A percentile compares a stretch with the other conserved stretches of the same genome.
phyloP scores from a whole-genome alignment of 2,113 vertebrate species.

The Otolemur garnettii region DNA sequence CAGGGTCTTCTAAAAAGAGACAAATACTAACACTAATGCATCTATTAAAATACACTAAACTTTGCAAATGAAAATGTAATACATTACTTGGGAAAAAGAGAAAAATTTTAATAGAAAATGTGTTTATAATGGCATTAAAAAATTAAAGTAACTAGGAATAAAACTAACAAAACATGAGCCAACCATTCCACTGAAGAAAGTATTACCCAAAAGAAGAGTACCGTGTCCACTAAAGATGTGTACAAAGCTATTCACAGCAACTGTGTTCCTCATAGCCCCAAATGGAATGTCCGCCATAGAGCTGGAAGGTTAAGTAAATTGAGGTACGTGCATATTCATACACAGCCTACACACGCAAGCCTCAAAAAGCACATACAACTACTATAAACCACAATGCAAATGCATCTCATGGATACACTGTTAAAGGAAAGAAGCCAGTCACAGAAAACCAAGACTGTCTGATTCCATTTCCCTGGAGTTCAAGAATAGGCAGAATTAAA shows the following conservation, averaged over 20 bases:
- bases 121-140: not conserved
- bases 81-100: not conserved
- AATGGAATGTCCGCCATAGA: not conserved
- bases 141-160: not conserved
- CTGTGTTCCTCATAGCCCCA: not conserved
- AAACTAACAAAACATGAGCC: not conserved
- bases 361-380: not conserved
- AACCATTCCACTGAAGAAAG: not conserved
- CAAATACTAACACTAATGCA: not conserved
- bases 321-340: not conserved
- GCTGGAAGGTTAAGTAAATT: not conserved
- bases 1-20: constrained; percentile 4
- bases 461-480: not conserved
- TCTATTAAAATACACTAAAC: not conserved
- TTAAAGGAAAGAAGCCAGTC: not conserved
- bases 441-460: not conserved
- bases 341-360: not conserved
- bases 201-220: not conserved
- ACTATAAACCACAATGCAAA: not conserved
- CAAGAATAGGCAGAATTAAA: not conserved
- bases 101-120: not conserved
- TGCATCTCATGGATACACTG: not conserved
- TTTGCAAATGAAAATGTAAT: not conserved
- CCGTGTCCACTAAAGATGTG: not conserved
- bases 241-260: not conserved